A percentile compares a stretch with the other conserved stretches of the same genome.
These are phyloP conservation scores for Cremastobaeus sp. DNA, from an alignment of 2,888 invertebrate genomes.

Conservation along the genomic window DNA sequence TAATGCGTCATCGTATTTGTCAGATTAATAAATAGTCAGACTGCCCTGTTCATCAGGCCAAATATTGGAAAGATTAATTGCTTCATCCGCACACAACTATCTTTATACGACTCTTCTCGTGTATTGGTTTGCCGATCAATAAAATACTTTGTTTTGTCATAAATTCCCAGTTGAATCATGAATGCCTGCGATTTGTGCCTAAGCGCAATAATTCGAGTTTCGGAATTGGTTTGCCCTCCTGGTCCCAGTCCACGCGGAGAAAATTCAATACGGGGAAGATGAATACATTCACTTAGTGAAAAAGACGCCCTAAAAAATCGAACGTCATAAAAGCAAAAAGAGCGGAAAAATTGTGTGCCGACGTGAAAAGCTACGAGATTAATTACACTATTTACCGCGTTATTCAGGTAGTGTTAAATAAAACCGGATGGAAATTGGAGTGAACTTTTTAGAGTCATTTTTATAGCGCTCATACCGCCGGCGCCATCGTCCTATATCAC, in stretches of 20 bases:
- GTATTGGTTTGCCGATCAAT: slow-evolving; percentile 18
- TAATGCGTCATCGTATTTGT: no score
- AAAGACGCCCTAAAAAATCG: not conserved
- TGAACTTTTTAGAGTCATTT: slow-evolving; percentile 22
- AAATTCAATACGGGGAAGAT: no score
- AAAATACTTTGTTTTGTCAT: slow-evolving; percentile 11
- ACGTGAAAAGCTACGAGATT: not conserved
- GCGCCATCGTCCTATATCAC: slow-evolving; percentile 29
- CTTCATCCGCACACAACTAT: slow-evolving; percentile 7
- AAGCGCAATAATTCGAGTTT: no score
- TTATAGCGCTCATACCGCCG: slow-evolving; percentile 13
- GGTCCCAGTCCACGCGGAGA: no score
- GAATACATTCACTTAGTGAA: not conserved
- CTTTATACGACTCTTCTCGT: not conserved
- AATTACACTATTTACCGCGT: slow-evolving; percentile 23
- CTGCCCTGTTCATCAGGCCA: slow-evolving; percentile 27
- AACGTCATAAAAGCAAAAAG: not conserved
- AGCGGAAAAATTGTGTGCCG: not conserved
- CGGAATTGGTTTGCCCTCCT: no score
- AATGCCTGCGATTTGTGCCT: no score
- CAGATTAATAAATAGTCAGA: no score
- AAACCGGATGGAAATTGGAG: slow-evolving; percentile 31
- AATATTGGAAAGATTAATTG: slow-evolving; percentile 46
- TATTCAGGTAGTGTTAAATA: slow-evolving; percentile 20
- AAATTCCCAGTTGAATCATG: not conserved